These are phyloP conservation scores for Pelodiscus sinensis DNA, from an alignment of 2,113 vertebrate genomes.

Conservation along the genomic window DNA sequence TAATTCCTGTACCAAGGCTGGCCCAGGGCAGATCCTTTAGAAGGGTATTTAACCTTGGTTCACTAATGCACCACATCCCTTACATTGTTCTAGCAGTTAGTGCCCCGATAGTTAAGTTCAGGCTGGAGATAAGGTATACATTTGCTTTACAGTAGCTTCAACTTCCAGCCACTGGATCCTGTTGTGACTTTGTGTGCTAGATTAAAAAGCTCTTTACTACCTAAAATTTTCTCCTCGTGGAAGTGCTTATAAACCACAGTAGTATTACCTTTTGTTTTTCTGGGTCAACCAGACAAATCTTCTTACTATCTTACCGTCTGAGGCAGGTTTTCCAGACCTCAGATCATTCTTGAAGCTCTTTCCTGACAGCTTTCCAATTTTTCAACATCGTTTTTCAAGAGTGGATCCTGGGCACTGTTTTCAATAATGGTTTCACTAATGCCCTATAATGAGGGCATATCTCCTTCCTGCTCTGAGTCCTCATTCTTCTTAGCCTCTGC, in stretches of 20 bases:
- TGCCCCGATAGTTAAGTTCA: background rate
- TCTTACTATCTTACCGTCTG: background rate
- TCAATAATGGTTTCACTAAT: background rate
- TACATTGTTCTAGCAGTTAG: background rate
- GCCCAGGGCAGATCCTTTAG: background rate
- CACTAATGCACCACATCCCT: background rate
- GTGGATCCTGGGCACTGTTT: background rate
- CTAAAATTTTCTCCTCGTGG: background rate
- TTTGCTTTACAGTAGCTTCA: background rate
- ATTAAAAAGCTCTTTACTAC: background rate
- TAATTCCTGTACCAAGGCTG: background rate
- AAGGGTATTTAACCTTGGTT: background rate
- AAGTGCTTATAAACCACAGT: background rate
- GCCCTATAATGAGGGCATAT: background rate
- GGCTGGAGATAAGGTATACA: background rate
- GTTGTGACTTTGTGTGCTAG: background rate
- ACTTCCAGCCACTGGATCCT: background rate
- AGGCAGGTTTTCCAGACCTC: background rate
- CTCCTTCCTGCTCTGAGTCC: background rate
- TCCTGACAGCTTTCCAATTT: background rate
- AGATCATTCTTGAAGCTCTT: background rate
- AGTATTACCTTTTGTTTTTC: background rate
- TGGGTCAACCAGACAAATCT: background rate
- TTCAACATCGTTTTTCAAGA: background rate
- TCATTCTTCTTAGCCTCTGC: no score